Evolutionary conservation across 2,113 vertebrate genomes (phyloP).

Genomic region (Hippopotamus amphibius): DNA sequence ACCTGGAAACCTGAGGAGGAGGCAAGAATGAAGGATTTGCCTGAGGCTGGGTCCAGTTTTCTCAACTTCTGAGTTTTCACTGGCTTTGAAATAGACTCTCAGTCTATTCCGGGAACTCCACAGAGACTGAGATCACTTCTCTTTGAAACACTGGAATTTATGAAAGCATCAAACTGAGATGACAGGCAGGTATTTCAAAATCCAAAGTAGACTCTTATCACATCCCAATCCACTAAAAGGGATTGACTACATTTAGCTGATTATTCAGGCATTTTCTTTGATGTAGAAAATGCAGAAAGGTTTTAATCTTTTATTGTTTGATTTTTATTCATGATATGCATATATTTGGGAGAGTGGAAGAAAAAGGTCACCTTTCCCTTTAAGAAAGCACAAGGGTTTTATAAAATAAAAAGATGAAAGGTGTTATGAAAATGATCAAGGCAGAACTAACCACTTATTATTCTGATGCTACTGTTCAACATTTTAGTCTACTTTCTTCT

Average conservation of each 20-base stretch:
- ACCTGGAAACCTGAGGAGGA: background rate
- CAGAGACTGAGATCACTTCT: background rate
- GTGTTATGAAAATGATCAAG: background rate
- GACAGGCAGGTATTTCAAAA: background rate
- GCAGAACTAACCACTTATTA: background rate
- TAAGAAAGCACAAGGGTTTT: background rate
- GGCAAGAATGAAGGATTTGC: background rate
- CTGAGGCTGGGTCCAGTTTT: background rate
- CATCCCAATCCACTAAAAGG: background rate
- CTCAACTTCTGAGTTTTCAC: background rate
- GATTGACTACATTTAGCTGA: background rate
- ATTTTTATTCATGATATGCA: background rate
- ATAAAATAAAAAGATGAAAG: background rate
- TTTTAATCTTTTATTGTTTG: background rate
- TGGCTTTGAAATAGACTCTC: constrained; percentile 12
- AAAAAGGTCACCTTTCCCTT: background rate
- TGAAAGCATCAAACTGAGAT: background rate
- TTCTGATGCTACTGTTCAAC: background rate
- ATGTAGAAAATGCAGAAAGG: background rate
- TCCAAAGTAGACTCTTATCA: background rate
- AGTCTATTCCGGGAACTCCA: constrained; percentile 62
- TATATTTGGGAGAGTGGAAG: background rate
- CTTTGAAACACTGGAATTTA: background rate
- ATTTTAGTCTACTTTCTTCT: background rate
- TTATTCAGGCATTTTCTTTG: constrained; percentile 62